Conservation (phyloP, 2,888 invertebrate genomes). For the Conomelus anceps region DNA sequence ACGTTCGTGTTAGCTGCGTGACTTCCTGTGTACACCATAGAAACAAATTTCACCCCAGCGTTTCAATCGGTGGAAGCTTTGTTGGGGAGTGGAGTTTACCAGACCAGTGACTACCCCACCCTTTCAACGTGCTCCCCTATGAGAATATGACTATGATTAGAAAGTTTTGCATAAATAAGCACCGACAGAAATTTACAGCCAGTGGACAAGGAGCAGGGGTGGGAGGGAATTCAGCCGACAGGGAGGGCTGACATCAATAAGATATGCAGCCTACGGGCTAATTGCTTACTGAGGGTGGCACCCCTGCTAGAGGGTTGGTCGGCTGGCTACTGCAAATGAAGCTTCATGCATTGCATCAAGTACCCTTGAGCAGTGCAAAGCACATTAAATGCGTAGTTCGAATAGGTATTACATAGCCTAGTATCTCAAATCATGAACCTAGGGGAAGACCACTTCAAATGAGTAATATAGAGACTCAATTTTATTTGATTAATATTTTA, state of each 20-base stretch:
- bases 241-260: not conserved
- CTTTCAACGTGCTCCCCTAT: not conserved
- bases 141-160: not conserved
- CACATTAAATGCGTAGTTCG: not conserved
- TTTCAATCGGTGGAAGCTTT: not conserved
- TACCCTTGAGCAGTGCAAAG: not conserved
- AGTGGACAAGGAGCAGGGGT: not conserved
- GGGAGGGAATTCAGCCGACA: not conserved
- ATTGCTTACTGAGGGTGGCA: not conserved
- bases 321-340: not conserved
- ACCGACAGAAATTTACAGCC: not conserved
- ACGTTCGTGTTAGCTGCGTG: not conserved
- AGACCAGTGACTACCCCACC: not conserved
- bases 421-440: too few relatives aligned
- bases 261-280: not conserved
- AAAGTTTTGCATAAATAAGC: not conserved
- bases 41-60: not conserved
- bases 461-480: too few relatives aligned
- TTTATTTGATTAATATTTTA: too few relatives aligned
- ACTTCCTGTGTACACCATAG: not conserved
- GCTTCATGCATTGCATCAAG: not conserved
- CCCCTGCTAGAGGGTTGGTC: not conserved
- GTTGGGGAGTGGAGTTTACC: not conserved
- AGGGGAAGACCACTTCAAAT: too few relatives aligned
- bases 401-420: not conserved